Evolutionary conservation across 2,888 invertebrate species (phyloP), one percentile per base, ranked within the genome.

Genomic region (Phania funesta): DNA sequence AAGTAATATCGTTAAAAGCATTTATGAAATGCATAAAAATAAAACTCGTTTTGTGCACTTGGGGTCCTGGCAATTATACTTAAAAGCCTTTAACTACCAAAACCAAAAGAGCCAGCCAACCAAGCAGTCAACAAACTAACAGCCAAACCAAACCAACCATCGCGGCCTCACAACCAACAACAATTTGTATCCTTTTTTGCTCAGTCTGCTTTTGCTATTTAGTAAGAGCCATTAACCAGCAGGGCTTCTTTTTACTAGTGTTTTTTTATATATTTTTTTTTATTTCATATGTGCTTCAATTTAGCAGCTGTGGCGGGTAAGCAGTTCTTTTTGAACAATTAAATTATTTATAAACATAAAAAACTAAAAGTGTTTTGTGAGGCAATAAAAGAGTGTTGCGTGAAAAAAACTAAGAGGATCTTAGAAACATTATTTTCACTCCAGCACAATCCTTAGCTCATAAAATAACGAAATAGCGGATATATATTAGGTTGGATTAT

Each of bases 1-100:
- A 58, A 86, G 86, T 87, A 87, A 87, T 87, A 87, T 87, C 85
- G 87, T 87, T 87, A 87, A 86, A 86, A 87, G 87, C 87, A 83
- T 84, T 85, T 86, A 83, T 84, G 83, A 83, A 84, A 80, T 84
- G 83, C 83, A 83, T 81, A 82, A 84, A 84, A 84, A 76, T 84
- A 68, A 68, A 80, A 24, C 83, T 60, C 80, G 77, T 76, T 79
- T 79, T 76, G 67, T 80, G 82, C 84, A 84, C 84, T 80, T 79
- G 84, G 82, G n/a, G 85, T 80, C 85, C 78, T 86, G 85, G 86
- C 88, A 88, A 88, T 88, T 88, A 87, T 87, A 86, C 86, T 87
- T 87, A 87, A 87, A 87, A 87, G 87, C 87, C 82, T 75, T 78
- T 75, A 75, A 78, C 78, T 70, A 75, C 44, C 74, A 56, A 64